Evolutionary conservation across 2,113 vertebrate species (phyloP).

Genomic region (Elephas maximus): DNA sequence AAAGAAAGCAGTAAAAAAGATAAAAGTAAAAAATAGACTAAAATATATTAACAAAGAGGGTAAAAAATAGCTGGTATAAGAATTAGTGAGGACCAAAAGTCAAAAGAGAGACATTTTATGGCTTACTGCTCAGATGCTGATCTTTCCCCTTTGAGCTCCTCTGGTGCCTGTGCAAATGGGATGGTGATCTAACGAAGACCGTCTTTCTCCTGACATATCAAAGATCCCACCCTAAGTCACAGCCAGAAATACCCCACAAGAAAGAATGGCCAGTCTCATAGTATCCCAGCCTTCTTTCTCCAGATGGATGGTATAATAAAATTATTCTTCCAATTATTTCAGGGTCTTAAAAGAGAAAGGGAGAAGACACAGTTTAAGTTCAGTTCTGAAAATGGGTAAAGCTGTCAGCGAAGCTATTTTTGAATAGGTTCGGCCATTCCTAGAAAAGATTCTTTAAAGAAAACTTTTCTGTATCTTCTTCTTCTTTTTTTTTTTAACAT

Average conservation of each 20-base stretch:
- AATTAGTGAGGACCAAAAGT: conserved; percentile 65
- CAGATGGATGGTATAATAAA: conserved; percentile 75
- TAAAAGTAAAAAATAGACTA: background rate
- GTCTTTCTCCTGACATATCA: conserved; percentile 68
- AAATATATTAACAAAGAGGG: conserved; percentile 11
- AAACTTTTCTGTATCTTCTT: conserved; percentile 65
- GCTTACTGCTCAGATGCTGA: conserved; percentile 46
- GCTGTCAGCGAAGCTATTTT: conserved; percentile 75
- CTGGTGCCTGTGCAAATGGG: conserved; percentile 66
- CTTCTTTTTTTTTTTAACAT: background rate
- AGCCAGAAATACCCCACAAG: conserved; percentile 77
- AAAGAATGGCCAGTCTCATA: conserved; percentile 72
- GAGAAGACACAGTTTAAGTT: conserved; percentile 67
- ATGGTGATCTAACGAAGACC: conserved; percentile 64
- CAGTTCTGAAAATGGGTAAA: conserved; percentile 64
- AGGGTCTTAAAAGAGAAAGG: conserved; percentile 65
- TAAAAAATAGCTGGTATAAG: background rate
- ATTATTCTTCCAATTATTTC: conserved; percentile 85
- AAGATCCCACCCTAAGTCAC: conserved; percentile 68
- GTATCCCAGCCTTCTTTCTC: conserved; percentile 68
- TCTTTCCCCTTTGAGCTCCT: conserved; percentile 70
- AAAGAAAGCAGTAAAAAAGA: conserved; percentile 5
- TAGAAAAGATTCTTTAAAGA: conserved; percentile 72
- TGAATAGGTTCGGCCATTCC: conserved; percentile 59
- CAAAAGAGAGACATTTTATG: conserved; percentile 55